Percentiles rank a stretch among this genome's conserved stretches.
Conservation (phyloP, 2,888 invertebrate genomes). For the Trissonchulus latispiculum region DNA sequence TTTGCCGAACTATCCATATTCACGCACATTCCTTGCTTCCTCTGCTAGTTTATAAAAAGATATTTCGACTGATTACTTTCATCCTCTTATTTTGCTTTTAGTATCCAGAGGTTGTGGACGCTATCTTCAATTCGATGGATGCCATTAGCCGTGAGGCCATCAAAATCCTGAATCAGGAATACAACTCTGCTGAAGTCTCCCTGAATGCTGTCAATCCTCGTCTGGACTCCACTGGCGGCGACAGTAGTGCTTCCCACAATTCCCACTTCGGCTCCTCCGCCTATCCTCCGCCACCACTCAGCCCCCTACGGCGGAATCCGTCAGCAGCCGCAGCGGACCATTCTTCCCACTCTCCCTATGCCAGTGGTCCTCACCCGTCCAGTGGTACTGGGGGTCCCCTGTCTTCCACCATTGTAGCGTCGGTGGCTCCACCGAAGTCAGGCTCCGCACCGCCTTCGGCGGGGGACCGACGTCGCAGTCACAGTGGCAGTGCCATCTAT, state of each 20-base stretch:
- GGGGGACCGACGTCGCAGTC: background rate
- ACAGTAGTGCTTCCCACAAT: background rate
- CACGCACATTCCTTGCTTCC: no score
- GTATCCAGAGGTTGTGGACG: conserved; percentile 58
- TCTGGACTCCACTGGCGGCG: background rate
- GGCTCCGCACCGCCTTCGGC: background rate
- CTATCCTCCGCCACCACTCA: no score
- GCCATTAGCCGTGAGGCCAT: conserved; percentile 54
- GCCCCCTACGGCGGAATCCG: no score
- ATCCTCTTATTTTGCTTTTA: no score
- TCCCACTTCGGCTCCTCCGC: no score
- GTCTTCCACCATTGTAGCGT: no score
- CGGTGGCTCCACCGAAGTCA: no score
- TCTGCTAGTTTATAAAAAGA: no score
- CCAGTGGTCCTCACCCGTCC: background rate
- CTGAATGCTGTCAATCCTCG: background rate
- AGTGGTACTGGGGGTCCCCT: background rate
- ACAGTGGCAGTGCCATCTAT: background rate
- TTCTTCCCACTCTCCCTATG: no score
- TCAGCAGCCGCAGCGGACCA: no score
- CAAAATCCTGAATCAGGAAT: conserved; percentile 28
- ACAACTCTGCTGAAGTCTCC: background rate
- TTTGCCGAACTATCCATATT: no score
- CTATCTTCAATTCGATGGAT: conserved; percentile 65
- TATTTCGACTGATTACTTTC: no score